These are phyloP conservation scores for Chymomyza procnemis DNA, from an alignment of 2,888 invertebrate species.

Conservation along the genomic window DNA sequence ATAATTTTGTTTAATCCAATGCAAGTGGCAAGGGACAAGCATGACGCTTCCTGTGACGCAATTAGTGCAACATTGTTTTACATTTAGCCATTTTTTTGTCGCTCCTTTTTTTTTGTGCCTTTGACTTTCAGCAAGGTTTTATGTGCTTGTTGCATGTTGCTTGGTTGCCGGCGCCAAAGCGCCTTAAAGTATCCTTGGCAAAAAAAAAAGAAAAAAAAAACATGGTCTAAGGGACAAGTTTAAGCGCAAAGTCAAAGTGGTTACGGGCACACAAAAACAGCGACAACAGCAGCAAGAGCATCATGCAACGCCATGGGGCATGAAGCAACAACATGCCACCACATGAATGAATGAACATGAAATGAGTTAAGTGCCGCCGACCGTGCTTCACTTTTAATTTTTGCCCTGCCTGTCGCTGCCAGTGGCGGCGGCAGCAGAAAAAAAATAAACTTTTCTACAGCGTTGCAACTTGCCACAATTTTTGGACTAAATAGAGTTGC, in stretches of 20 bases:
- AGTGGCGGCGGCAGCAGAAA: too few relatives aligned
- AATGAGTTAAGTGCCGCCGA: slow-evolving; percentile 48
- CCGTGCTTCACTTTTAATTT: slow-evolving; percentile 59
- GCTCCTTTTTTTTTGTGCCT: slow-evolving; percentile 11
- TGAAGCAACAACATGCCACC: slow-evolving; percentile 3
- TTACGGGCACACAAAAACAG: slow-evolving; percentile 37
- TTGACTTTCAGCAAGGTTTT: slow-evolving; percentile 32
- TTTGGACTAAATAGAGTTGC: too few relatives aligned
- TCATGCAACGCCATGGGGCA: background rate
- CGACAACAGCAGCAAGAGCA: slow-evolving; percentile 30
- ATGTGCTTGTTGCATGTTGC: slow-evolving; percentile 30
- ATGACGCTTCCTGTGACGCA: slow-evolving; percentile 69
- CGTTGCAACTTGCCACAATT: too few relatives aligned
- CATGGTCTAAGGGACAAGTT: slow-evolving; percentile 53
- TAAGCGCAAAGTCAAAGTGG: slow-evolving; percentile 58
- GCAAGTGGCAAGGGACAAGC: slow-evolving; percentile 20
- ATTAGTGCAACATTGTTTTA: slow-evolving; percentile 75
- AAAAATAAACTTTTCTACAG: too few relatives aligned
- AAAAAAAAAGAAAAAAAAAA: background rate
- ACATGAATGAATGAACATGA: slow-evolving; percentile 50
- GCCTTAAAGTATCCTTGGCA: slow-evolving; percentile 45
- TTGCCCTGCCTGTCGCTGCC: slow-evolving; percentile 32
- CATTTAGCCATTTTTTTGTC: slow-evolving; percentile 26
- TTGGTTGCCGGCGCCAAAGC: slow-evolving; percentile 22
- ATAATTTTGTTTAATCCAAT: slow-evolving; percentile 69